Base-by-base conservation (phyloP, 2,113 vertebrate genomes). In the Myotis brandtii region DNA sequence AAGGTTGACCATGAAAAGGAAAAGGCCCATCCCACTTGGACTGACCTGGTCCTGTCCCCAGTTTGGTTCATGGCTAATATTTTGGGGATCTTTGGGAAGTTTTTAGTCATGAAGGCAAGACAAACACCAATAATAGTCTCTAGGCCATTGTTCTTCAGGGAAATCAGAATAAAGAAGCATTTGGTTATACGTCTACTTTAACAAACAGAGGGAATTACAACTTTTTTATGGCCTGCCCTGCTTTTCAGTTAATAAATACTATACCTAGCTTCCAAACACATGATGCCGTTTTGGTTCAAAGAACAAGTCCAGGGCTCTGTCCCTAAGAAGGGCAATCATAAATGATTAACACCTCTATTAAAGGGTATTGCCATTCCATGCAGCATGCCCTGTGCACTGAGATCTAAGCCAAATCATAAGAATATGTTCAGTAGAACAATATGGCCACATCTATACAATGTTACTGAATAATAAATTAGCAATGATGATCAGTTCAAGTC, bases 111-210 rank as follows among this genome's bases (percentile, higher is more conserved):
- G 50, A 89, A 92, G 70, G 59, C 6, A 48, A 84, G 43, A 12
- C 6, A 50, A 6, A 50, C 9, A 80, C 10, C 34, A 77, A 64
- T 17, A 64, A n/a, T 46, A 93, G 89, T 89, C 89, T 92, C 54
- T 59, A 94, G 97, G 81, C 75, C 75, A 95, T 37, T 91, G 48
- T 25, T 67, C 46, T 90, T 85, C 87, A 90, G 16, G 16, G 89
- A 91, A 94, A 96, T 13, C 25, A 46, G 54, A 64, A 54, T 37
- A 64, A 77, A 64, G 97, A 95, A 75, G 64, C 18, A 79, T 89
- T 56, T 85, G 32, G n/a, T 46, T 43, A 54, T 1, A 48, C 2
- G 3, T 81, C 13, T 75, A 67, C 43, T 72, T 54, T 72, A 91
- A 77, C 7, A 70, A 69, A 37, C 1, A 70, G 46, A 87, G 14